These are phyloP conservation scores for Acrocera orbiculus DNA, from an alignment of 2,888 invertebrate genomes.

Conservation along the genomic window DNA sequence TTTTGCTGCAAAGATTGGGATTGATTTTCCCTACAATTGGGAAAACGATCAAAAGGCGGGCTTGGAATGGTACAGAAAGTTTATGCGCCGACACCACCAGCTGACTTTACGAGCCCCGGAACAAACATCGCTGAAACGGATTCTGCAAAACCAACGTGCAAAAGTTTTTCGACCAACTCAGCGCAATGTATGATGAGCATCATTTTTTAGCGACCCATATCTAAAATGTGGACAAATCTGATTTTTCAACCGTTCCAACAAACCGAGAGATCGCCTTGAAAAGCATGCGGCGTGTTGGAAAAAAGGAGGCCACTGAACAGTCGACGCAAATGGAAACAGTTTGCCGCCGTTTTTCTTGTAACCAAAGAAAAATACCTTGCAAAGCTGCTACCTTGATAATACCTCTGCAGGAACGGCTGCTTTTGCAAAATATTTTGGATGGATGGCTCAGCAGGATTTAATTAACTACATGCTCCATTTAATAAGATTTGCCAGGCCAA, in stretches of 20 bases:
- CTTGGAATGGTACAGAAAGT: neutral
- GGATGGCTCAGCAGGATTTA: slow-evolving; percentile 18
- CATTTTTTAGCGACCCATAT: slow-evolving; percentile 1
- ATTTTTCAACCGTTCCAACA: slow-evolving; percentile 4
- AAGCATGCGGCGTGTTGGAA: neutral
- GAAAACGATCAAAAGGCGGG: neutral
- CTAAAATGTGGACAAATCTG: slow-evolving; percentile 7
- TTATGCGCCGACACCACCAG: neutral
- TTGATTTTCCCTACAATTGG: neutral
- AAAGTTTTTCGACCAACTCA: slow-evolving; percentile 4
- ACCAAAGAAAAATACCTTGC: slow-evolving; percentile 9
- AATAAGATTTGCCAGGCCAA: slow-evolving; percentile 5
- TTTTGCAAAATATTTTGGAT: slow-evolving; percentile 6
- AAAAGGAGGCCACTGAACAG: slow-evolving; percentile 5
- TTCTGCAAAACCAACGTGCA: slow-evolving; percentile 7
- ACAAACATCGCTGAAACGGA: slow-evolving; percentile 16
- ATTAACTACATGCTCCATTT: slow-evolving; percentile 9
- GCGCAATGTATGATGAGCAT: neutral
- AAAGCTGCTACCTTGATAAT: slow-evolving; percentile 10
- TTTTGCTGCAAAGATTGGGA: neutral
- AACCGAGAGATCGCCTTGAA: slow-evolving; percentile 3
- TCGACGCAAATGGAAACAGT: slow-evolving; percentile 4
- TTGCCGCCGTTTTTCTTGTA: slow-evolving; percentile 8
- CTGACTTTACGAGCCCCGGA: neutral
- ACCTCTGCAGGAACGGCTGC: neutral